These are phyloP conservation scores for Paedocypris micromegethes DNA, from an alignment of 2,797 vertebrate genomes.

Conservation along the genomic window DNA sequence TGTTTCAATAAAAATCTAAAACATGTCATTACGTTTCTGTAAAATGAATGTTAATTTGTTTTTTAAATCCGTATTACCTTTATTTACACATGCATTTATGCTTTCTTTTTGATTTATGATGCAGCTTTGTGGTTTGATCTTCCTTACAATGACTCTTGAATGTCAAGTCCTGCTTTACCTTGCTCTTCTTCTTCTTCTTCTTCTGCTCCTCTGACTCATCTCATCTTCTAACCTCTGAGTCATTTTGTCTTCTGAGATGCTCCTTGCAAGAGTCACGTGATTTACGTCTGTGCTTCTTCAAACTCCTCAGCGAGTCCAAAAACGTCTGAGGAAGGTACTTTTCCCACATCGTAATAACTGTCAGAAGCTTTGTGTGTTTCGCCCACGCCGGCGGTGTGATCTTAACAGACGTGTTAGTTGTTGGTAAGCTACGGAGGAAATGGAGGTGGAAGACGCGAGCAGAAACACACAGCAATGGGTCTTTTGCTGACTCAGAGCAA, in stretches of 20 bases:
- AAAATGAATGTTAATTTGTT: too few species aligned
- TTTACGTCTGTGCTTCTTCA: neutral
- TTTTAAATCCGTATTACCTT: too few species aligned
- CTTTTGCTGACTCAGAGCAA: constrained; percentile 60
- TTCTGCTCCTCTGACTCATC: constrained; percentile 17
- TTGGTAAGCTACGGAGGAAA: constrained; percentile 61
- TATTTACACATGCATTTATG: neutral
- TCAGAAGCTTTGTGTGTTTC: constrained; percentile 53
- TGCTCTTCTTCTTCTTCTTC: neutral
- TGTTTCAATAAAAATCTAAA: too few species aligned
- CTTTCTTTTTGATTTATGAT: neutral
- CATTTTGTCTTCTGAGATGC: constrained; percentile 7
- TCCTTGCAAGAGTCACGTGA: constrained; percentile 2
- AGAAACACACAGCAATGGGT: constrained; percentile 22
- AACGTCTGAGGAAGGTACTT: neutral
- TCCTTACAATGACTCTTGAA: neutral
- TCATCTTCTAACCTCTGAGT: constrained; percentile 3
- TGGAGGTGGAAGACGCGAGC: constrained; percentile 40
- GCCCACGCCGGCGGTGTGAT: constrained; percentile 53
- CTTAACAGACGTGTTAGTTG: constrained; percentile 43
- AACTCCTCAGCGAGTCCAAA: neutral
- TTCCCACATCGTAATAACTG: constrained; percentile 34
- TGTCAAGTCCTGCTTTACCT: constrained; percentile 12
- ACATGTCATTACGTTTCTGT: too few species aligned
- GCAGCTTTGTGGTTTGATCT: constrained; percentile 20